A percentile compares a stretch with the other conserved stretches of the same genome.
phyloP scores from a whole-genome alignment of 2,888 invertebrate species.

The Ennomos quercinarius region DNA sequence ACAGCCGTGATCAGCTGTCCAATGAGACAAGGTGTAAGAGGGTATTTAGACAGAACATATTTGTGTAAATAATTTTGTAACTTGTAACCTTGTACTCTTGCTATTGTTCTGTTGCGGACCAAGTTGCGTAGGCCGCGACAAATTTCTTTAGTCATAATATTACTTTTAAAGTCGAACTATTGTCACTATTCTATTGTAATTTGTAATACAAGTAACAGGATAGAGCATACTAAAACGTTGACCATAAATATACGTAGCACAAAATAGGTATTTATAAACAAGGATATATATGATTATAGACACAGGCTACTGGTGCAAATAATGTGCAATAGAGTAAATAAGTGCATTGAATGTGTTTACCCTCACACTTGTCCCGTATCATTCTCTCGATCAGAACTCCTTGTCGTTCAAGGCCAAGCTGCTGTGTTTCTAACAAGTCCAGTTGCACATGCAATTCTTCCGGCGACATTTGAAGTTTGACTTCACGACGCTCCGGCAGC shows the following conservation, averaged over 20 bases:
- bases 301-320: background rate
- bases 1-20: no score
- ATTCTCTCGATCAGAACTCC: slow-evolving; percentile 96
- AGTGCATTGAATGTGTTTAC: slow-evolving; percentile 68
- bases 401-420: slow-evolving; percentile 94
- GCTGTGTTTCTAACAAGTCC: slow-evolving; percentile 92
- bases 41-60: no score
- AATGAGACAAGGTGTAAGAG: no score
- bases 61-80: no score
- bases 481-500: slow-evolving; percentile 87
- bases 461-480: slow-evolving; percentile 85
- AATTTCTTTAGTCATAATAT: slow-evolving; percentile 11
- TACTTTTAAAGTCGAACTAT: background rate
- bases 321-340: slow-evolving; percentile 29
- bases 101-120: slow-evolving; percentile 1
- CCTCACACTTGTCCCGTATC: slow-evolving; percentile 93
- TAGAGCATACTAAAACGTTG: no score
- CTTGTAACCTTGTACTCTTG: slow-evolving; percentile 11
- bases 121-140: slow-evolving; percentile 6
- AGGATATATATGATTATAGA: background rate
- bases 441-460: slow-evolving; percentile 89
- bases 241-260: no score
- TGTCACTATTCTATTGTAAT: no score
- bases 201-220: no score
- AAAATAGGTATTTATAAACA: no score